Evolutionary conservation across 2,797 vertebrate genomes (phyloP), one percentile per base, ranked within the genome.

Genomic region (Lacerta viridis): DNA sequence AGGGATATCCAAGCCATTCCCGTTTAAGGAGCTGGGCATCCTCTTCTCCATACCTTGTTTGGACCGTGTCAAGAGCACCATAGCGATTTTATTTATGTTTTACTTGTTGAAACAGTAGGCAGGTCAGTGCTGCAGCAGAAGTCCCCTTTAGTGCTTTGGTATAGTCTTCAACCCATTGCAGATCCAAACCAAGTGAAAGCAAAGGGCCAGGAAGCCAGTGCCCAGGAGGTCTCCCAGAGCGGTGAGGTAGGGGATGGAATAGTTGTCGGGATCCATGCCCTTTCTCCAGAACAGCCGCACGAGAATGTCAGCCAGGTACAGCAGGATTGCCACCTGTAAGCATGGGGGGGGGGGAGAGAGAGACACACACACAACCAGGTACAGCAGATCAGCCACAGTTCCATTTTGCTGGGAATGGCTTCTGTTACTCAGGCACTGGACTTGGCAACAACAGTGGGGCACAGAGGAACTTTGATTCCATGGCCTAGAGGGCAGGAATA

Each of bases 161-260:
- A 94, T 92, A 78, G 88, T 91, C 23, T 96, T 96, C 25, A 97
- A 43, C 2, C 94, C 95, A 0, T 97, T 94, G 86, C 98, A 7
- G 25, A 98, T 68, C 84, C 97, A 96, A 83, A 98, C 97, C 0
- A 97, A 90, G 77, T 81, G 97, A 95, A 99, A 99, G 89, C 98
- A 98, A 90, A 98, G 33, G 0, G 98, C 98, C 89, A 99, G 96
- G 88, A 99, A 98, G 17, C 98, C 97, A 0, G 98, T 99, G 77
- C 99, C 99, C 85, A 99, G 96, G 90, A 99, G 97, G 94, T 99
- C 99, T 2, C 98, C 99, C 75, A 99, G 94, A 3, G 98, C 99
- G 0, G 99, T 99, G 96, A 99, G 98, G 97, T 99, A 99, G 5
- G 99, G 98, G 96, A 99, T 99, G 90, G 98, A 99, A 97, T 98